Base-by-base conservation (phyloP, 2,797 vertebrate genomes). In the Gephyroberyx darwinii region DNA sequence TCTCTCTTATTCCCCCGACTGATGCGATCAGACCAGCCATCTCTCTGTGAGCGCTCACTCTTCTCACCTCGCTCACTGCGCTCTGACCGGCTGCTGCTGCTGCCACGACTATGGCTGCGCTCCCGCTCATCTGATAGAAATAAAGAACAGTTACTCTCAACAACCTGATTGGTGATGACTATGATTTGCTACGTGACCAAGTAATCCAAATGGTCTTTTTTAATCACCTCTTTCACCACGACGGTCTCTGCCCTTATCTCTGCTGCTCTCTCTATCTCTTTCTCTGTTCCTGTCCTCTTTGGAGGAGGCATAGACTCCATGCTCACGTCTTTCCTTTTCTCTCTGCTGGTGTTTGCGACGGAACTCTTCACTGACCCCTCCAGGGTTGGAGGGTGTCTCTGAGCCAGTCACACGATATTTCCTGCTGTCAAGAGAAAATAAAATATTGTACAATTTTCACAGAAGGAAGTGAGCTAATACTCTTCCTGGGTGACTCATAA, bases 311-410 rank as follows among this genome's bases (percentile, higher is more conserved):
- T 95, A 98, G 45, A 99, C 96, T 3, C 97, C 97, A 0, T 98
- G 98, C 22, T 97, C 97, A 8, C 97, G 95, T 2, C 96, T 92
- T 30, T 99, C 97, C 71, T 91, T 94, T 75, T 99, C 97, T 65
- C 98, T 93, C 86, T 98, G 97, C 75, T 97, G 94, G 87, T 94
- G 95, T 83, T 93, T 95, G 58, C 94, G 95, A 84, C 92, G 93
- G 71, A 99, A 99, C 87, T 98, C 97, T 75, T 99, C 96, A 2
- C 96, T 99, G 57, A 99, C 98, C 0, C 98, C 98, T 22, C 98
- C 98, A 0, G 97, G 95, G 77, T 97, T 96, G 10, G 98, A 97
- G 0, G 98, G 98, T 0, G 98, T 99, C 92, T 99, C 98, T 8
- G 96, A 96, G 0, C 94, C 96, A 33, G 96, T 95, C 9, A 94